Evolutionary conservation across 1,140 invertebrate species (phyloP), one percentile per base, ranked within the genome.

Genomic region (Cyphomyrmex costatus): DNA sequence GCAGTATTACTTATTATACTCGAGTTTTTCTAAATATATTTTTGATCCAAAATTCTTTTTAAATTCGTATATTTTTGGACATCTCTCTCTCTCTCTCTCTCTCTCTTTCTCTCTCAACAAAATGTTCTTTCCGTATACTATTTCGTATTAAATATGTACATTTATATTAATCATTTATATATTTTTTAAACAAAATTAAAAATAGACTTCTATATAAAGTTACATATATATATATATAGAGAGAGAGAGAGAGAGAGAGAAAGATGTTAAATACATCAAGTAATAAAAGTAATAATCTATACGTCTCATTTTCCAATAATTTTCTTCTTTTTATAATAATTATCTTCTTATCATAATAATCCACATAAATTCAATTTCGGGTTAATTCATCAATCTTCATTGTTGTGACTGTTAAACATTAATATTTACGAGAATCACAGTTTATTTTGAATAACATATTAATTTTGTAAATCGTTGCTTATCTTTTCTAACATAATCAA

Each of bases 401-500:
- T 33, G 10, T 77, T 27, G 7, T 42, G 3, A 42, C 24, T 46
- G 0, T 65, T 46, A 51, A 51, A n/a, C 30, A 33, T 2, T 33
- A 51, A 6, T 42, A 8, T 51, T 79, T 5, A 5, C 19, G 19
- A n/a, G n/a, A 8, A 65, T 46, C 10, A 46, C n/a, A 14, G 36
- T 7, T 14, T 1, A 66, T 49, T 14, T 51, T 27, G 46, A 79
- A 10, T 53, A 53, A 68, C 21, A 12, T 70, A 80, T 82, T 12
- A 71, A 71, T 58, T 56, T 27, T 53, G 14, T 49, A 58, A 82
- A 71, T 58, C 56, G 24, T 36, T 10, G 5, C 58, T 53, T 79
- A 66, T 79, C 42, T 65, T 12, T 16, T 33, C 27, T 33, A 14
- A 53, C 27, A 33, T 49, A 78, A 51, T 79, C 61, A 36, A 24